phyloP scores from a whole-genome alignment of 2,113 vertebrate species.

The Toxostoma redivivum region DNA sequence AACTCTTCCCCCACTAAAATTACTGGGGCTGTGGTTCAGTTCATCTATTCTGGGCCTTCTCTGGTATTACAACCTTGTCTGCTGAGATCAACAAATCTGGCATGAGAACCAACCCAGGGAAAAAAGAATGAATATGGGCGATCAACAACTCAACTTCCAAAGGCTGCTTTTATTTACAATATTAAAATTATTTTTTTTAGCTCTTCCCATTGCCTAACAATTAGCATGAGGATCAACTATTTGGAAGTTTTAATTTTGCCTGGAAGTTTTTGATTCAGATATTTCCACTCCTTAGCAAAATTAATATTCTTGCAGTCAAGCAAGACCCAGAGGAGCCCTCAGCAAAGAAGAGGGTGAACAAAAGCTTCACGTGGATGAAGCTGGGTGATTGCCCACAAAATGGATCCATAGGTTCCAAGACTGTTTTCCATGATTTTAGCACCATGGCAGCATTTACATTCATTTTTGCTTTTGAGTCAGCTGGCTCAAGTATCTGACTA shows the following conservation, averaged over 20 bases:
- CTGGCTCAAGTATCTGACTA: background rate
- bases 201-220: background rate
- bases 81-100: background rate
- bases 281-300: background rate
- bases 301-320: background rate
- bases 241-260: background rate
- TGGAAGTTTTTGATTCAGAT: background rate
- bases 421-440: background rate
- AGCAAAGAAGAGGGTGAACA: background rate
- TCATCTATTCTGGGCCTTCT: background rate
- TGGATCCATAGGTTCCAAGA: background rate
- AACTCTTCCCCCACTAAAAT: background rate
- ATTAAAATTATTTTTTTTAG: background rate
- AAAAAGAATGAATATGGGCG: background rate
- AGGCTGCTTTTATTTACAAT: background rate
- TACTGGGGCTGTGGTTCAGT: background rate
- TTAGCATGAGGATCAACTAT: background rate
- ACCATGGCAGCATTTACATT: background rate
- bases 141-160: background rate
- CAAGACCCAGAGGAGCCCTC: background rate
- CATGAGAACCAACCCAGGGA: background rate
- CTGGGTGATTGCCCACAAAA: background rate
- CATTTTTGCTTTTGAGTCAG: background rate
- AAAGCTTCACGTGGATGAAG: background rate
- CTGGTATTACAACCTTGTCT: background rate